phyloP scores from a whole-genome alignment of 2,888 invertebrate species.

The Danaus chrysippus region DNA sequence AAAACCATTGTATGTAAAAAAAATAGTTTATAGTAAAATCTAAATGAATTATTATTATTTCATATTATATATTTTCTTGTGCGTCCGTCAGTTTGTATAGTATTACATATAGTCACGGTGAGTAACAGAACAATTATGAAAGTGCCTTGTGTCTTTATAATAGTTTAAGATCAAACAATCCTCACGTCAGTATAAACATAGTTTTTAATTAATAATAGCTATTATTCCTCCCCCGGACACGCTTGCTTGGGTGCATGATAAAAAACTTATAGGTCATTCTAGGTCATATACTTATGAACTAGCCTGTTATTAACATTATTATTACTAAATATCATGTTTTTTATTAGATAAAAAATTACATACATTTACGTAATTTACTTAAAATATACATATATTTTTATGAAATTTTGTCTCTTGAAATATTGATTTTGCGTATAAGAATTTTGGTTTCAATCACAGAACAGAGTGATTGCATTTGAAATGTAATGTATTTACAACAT shows the following conservation, averaged over 20 bases:
- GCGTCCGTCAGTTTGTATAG: no score
- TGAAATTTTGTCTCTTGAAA: no score
- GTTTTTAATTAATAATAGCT: slow-evolving; percentile 24
- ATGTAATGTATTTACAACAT: not conserved
- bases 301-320: not conserved
- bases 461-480: no score
- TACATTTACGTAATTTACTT: no score
- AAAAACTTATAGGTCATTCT: slow-evolving; percentile 25
- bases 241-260: slow-evolving; percentile 17
- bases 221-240: slow-evolving; percentile 25
- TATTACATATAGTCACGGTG: not conserved
- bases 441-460: no score
- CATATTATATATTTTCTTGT: no score
- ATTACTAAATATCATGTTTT: slow-evolving; percentile 2
- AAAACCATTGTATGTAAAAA: no score
- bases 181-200: slow-evolving; percentile 16
- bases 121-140: not conserved
- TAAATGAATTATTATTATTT: no score
- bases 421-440: no score
- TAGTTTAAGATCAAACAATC: not conserved
- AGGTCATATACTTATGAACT: slow-evolving; percentile 20
- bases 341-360: not conserved
- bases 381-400: no score
- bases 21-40: no score
- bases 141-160: not conserved